Conservation (phyloP, 2,888 invertebrate species). For the Andricus curvator region DNA sequence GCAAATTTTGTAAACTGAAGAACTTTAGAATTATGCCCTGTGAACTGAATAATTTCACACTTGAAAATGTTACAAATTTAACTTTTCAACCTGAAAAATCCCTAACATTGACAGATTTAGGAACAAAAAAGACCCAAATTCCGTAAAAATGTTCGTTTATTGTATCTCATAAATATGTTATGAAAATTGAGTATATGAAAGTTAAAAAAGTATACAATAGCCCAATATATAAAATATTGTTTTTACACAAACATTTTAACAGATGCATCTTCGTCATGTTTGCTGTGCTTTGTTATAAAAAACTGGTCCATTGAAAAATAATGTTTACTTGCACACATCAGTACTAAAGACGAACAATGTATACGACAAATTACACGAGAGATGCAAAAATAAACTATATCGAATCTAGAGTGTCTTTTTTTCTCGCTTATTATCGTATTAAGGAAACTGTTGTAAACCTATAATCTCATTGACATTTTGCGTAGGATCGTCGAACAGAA, state of each 20-base stretch:
- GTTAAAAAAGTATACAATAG: constrained; percentile 39
- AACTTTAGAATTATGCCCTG: too few species aligned
- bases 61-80: too few species aligned
- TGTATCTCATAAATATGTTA: background rate
- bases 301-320: constrained; percentile 21
- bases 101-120: background rate
- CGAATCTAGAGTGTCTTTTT: constrained; percentile 33
- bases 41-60: too few species aligned
- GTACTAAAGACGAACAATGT: constrained; percentile 11
- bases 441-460: constrained; percentile 12
- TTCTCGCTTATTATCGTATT: constrained; percentile 37
- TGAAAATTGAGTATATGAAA: constrained; percentile 18
- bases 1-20: too few species aligned
- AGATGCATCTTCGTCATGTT: constrained; percentile 17
- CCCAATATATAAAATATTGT: constrained; percentile 40
- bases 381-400: constrained; percentile 41
- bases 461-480: constrained; percentile 36
- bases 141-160: constrained; percentile 38
- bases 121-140: background rate
- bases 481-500: constrained; percentile 1
- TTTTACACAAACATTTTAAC: constrained; percentile 33
- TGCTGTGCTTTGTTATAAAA: constrained; percentile 10
- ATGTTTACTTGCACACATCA: constrained; percentile 1
- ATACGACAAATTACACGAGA: constrained; percentile 31
- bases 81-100: too few species aligned